Evolutionary conservation across 2,113 vertebrate genomes (phyloP), one percentile per base, ranked within the genome.

Genomic region (Tachysurus fulvidraco): DNA sequence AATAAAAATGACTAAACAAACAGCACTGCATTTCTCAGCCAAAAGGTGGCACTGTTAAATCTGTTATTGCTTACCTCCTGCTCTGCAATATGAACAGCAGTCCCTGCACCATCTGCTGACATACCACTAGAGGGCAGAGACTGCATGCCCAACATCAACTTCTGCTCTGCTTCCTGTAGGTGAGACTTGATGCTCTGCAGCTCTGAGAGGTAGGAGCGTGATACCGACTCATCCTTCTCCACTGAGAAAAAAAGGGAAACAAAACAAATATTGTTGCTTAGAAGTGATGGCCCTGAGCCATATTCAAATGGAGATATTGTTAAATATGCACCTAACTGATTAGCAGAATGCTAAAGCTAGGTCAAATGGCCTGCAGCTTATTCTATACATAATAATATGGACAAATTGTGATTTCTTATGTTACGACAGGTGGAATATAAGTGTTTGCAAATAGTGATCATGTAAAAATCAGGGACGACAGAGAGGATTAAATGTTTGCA

Each of bases 151-250:
- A 90, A 95, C 89, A 96, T 92, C 8, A 99, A 93, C 28, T 95
- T 90, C 74, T 96, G 95, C 92, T 99, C 97, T 0, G 95, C 95
- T n/a, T 98, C 95, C 1, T 96, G 96, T 64, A 99, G 93, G 83
- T 87, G 94, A 25, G 97, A 94, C 1, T 91, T 93, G 90, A 99
- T 95, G 85, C 96, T 95, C 91, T 95, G 96, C 81, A 99, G 95
- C 92, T 99, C 97, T 0, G 97, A 97, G 87, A 98, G 95, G 54
- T 96, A 97, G 0, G 94, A 96, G 78, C 95, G 96, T 86, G 96
- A 97, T 0, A 95, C 84, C 0, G 95, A 96, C 94, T 99, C 98
- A 4, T 99, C 97, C 92, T 99, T 98, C 92, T 99, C 98, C 90
- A 96, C 98, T 99, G 94, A 41, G 85, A 52, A 3, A 60, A 81